These are phyloP conservation scores for Semnornis frantzii DNA, from an alignment of 2,113 vertebrate genomes.

Conservation along the genomic window DNA sequence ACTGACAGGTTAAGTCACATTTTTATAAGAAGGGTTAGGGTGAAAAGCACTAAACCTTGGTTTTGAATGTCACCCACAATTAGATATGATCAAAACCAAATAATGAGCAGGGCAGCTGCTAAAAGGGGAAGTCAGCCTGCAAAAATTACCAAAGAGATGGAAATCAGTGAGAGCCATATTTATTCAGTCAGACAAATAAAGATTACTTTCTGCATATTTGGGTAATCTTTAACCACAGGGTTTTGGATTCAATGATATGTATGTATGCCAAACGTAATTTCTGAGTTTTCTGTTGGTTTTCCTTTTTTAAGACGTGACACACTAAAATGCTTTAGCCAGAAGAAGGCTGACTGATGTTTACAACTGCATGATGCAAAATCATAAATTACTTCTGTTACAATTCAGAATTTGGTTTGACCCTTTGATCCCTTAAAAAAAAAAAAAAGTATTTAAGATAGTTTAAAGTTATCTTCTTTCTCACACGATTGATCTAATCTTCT, in stretches of 20 bases:
- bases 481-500: not conserved
- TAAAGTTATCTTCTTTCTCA: not conserved
- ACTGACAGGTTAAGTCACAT: not conserved
- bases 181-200: conserved; percentile 22
- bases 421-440: not conserved
- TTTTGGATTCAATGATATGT: not conserved
- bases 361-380: not conserved
- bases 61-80: conserved; percentile 25
- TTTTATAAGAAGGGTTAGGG: conserved; percentile 28
- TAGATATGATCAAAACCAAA: conserved; percentile 61
- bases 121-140: conserved; percentile 38
- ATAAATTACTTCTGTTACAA: not conserved
- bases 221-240: conserved; percentile 49
- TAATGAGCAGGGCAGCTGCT: conserved; percentile 53
- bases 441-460: not conserved
- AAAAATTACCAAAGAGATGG: conserved; percentile 37
- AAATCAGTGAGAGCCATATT: conserved; percentile 26
- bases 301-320: not conserved
- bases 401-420: not conserved
- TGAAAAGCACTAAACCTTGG: conserved; percentile 12
- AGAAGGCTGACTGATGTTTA: conserved; percentile 14
- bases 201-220: conserved; percentile 45
- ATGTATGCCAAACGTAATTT: conserved; percentile 7
- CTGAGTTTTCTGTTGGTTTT: not conserved
- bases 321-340: not conserved